Evolutionary conservation across 1,140 invertebrate genomes (phyloP).

Genomic region (Phymorhynchus buccinoides): DNA sequence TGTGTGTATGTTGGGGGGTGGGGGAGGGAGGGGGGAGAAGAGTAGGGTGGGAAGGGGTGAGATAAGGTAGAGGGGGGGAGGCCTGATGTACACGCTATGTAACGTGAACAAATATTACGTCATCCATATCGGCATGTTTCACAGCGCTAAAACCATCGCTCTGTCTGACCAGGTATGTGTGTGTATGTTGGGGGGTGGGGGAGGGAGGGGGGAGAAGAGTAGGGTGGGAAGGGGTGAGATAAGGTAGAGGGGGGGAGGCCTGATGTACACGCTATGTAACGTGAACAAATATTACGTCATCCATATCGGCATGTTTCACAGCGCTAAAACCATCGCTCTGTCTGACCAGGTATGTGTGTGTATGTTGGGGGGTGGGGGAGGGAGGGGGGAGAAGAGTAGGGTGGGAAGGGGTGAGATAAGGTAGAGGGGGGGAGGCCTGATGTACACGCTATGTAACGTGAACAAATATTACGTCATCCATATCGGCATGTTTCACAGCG

Average conservation of each 20-base stretch:
- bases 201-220: background rate
- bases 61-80: too few species aligned
- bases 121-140: conserved; percentile 95
- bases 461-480: conserved; percentile 95
- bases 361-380: too few species aligned
- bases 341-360: conserved; percentile 84
- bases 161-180: conserved; percentile 88
- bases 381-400: background rate
- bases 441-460: conserved; percentile 93
- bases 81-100: conserved; percentile 97
- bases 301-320: conserved; percentile 96
- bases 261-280: conserved; percentile 95
- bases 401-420: background rate
- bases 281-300: conserved; percentile 92
- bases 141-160: conserved; percentile 93
- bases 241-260: conserved; percentile 78
- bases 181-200: too few species aligned
- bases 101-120: conserved; percentile 92
- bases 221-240: background rate
- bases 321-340: conserved; percentile 92
- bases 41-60: background rate
- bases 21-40: background rate
- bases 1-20: too few species aligned
- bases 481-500: conserved; percentile 96
- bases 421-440: conserved; percentile 71